A percentile compares a stretch with the other conserved stretches of the same genome.
Conservation (phyloP, 1,140 invertebrate genomes). For the Ylistrum balloti region DNA sequence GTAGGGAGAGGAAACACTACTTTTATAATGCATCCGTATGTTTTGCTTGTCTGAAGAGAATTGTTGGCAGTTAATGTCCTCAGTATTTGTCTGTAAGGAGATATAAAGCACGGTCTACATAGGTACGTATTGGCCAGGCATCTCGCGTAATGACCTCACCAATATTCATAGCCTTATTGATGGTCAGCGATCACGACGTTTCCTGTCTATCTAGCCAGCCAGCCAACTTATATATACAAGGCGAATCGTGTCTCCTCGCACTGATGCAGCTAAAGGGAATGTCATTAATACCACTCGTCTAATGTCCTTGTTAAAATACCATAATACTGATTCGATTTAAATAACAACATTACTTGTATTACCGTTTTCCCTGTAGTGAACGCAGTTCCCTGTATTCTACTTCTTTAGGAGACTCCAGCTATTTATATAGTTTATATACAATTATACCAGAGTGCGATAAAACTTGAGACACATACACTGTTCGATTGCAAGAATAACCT, state of each 20-base stretch:
- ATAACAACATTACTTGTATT: background rate
- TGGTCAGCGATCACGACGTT: slow-evolving; percentile 31
- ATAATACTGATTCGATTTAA: background rate
- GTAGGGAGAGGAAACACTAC: background rate
- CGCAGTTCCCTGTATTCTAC: background rate
- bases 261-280: background rate
- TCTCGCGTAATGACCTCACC: slow-evolving; percentile 37
- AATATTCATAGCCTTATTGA: slow-evolving; percentile 11
- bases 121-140: background rate
- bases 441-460: too few relatives aligned
- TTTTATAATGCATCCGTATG: slow-evolving; percentile 28
- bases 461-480: too few relatives aligned
- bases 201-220: background rate
- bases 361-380: background rate
- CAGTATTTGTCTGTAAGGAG: background rate
- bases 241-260: background rate
- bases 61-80: slow-evolving; percentile 24
- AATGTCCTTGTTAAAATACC: background rate
- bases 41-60: slow-evolving; percentile 38
- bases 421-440: background rate
- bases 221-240: background rate
- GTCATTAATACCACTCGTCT: background rate
- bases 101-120: background rate
- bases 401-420: background rate
- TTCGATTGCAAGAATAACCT: too few relatives aligned